Base-by-base conservation (phyloP, 2,888 invertebrate genomes). In the Drosophila lutescens region DNA sequence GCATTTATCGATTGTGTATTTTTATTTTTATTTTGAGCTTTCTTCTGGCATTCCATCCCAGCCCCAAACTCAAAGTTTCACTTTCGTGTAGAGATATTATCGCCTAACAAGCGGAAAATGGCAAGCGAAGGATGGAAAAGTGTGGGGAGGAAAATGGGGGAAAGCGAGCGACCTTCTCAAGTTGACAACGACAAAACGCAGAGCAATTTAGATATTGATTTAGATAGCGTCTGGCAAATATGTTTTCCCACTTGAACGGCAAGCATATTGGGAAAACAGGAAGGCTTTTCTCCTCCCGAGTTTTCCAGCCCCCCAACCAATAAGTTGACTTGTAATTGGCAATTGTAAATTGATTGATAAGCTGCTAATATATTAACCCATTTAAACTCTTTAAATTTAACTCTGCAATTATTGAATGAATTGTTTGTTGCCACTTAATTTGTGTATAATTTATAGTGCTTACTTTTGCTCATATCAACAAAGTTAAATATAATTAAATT, bases 131-230 rank as follows among this genome's bases (percentile, higher is more conserved):
- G 61, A 50, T 32, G 30, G 67, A 69, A 47, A 58, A 34, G 32
- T 17, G 26, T 23, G 20, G 26, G 32, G 36, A 36, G 23, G 65
- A 17, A 23, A 17, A 10, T 1, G 10, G 4, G 9, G 17, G 17
- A 10, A 17, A 10, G 2, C 3, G 26, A 56, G 32, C 4, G 38
- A 55, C 49, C 62, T 46, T 43, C 50, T 63, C 51, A 38, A 69
- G 55, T 56, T 54, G 62, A 66, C 62, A 65, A 65, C 63, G 65
- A 72, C 72, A 71, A 58, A 50, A 65, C 54, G 78, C 74, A 69
- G 61, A 67, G 79, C 81, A 80, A 79, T 79, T 79, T 80, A 80
- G 81, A 78, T 80, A 79, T 80, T 80, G 79, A 79, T 80, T 79
- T 78, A 76, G 79, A 79, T 78, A 79, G 78, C 78, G 67, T 49